Conservation (phyloP, 2,113 vertebrate species). For the Fukomys damarensis region DNA sequence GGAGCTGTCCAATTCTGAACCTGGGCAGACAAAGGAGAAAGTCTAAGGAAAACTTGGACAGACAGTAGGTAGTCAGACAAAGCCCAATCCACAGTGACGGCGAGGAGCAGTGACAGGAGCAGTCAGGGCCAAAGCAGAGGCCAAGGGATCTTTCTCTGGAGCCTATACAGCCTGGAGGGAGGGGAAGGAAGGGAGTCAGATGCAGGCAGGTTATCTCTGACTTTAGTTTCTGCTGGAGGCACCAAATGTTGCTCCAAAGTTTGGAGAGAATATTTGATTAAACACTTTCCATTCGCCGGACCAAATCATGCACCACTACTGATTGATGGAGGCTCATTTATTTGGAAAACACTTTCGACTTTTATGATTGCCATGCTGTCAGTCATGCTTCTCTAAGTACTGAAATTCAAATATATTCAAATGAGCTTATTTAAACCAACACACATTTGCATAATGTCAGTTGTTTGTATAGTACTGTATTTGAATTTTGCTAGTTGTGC, state of each 20-base stretch:
- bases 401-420: slow-evolving; percentile 56
- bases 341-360: slow-evolving; percentile 10
- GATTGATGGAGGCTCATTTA: not conserved
- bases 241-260: not conserved
- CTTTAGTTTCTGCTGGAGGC: not conserved
- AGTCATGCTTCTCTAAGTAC: not conserved
- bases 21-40: not conserved
- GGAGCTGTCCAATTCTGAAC: not conserved
- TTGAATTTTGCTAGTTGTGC: slow-evolving; percentile 5
- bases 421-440: not conserved
- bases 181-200: not conserved
- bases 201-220: not conserved
- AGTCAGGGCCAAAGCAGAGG: not conserved
- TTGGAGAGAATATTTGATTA: not conserved
- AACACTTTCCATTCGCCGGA: not conserved
- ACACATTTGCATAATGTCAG: not conserved
- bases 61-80: not conserved
- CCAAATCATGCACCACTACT: not conserved
- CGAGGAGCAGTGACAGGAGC: too few relatives aligned
- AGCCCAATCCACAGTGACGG: not conserved
- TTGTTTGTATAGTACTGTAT: not conserved
- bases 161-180: not conserved
- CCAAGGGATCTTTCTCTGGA: not conserved
- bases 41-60: not conserved
- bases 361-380: not conserved